Evolutionary conservation across 2,888 invertebrate genomes (phyloP), one percentile per base, ranked within the genome.

Genomic region (Amphiduros pacificus): DNA sequence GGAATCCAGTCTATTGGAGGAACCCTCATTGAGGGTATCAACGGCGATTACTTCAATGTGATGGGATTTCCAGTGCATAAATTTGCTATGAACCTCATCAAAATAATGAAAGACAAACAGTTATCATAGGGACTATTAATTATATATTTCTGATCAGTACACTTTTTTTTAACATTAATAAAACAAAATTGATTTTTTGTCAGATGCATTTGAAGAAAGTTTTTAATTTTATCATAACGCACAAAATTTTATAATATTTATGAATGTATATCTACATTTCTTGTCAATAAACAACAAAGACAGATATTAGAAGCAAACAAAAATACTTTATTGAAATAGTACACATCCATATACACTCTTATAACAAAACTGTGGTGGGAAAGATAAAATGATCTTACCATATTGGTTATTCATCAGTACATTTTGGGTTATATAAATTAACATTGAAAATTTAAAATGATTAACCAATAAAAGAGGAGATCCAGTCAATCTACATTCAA

Each of bases 1-100:
- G 94, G 93, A 1, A 90, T 94, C 57, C 93, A 93, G 82, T 92
- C 91, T 0, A 80, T 88, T 1, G 95, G 93, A 5, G 91, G 91
- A 0, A 89, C 90, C n/a, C 85, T 96, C 56, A 88, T 95, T 48
- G 88, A 90, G 75, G 86, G 87, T 71, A 89, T 96, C 48, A 86
- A 90, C 36, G 95, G 86, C 55, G 94, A 94, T 77, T 93, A 89
- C 82, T 93, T 90, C 82, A 93, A 92, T 62, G 93, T 95, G 0
- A 89, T 94, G 77, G 95, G 95, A 0, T 85, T 96, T 69, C 95
- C 95, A 0, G 76, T 94, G 2, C 89, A 90, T 32, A 60, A 51
- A 24, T 70, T 71, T 55, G 54, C 67, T 17, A 62, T 60, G 17
- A 24, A 49, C n/a, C 14, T 58, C 5, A 2, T 9, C 5, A 6